Base-by-base conservation (phyloP, 2,113 vertebrate species). In the Glaucomys volans region DNA sequence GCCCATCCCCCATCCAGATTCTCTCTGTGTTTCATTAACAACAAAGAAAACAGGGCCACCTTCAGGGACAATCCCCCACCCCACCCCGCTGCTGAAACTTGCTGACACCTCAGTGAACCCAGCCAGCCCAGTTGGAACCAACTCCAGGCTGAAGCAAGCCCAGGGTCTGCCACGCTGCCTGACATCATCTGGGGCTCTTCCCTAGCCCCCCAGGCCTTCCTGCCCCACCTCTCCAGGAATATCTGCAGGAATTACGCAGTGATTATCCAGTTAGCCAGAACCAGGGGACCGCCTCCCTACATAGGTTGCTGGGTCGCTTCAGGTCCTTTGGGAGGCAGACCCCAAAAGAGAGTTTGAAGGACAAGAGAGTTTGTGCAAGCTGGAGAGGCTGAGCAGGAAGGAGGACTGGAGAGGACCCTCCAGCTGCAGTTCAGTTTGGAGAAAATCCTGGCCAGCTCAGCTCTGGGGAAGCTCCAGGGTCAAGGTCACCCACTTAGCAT, bases 401-500 rank as follows among this genome's bases (percentile, higher is more conserved):
- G 10, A 3, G 1, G 22, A 0, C 26, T 10, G 54, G 54, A 47
- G 30, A 32, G 59, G 32, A 13, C 0, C 1, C 0, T 28, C 32
- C 8, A 59, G 2, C 9, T 8, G 1, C 64, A 47, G 16, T 0
- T 11, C 37, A 8, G 22, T 54, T 66, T 69, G 7, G 69, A 59
- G 50, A 30, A 22, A 12, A 20, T 14, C 74, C 13, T 8, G 10
- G 22, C 80, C 28, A 37, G 62, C 20, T 37, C 24, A 8, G 0
- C 52, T 30, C 67, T 8, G 20, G 40, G 62, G 20, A 71, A 71
- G 42, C 80, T 37, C 35, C 24, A 20, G 64, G 0, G 52, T 40
- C 44, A 6, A 52, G 52, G 24, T 0, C 1, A 28, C n/a, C 42
- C 10, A 0, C 0, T 0, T 8, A 57, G 18, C 30, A 35, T 14